phyloP scores from a whole-genome alignment of 2,113 vertebrate species.

The Monarcha castaneiventris region DNA sequence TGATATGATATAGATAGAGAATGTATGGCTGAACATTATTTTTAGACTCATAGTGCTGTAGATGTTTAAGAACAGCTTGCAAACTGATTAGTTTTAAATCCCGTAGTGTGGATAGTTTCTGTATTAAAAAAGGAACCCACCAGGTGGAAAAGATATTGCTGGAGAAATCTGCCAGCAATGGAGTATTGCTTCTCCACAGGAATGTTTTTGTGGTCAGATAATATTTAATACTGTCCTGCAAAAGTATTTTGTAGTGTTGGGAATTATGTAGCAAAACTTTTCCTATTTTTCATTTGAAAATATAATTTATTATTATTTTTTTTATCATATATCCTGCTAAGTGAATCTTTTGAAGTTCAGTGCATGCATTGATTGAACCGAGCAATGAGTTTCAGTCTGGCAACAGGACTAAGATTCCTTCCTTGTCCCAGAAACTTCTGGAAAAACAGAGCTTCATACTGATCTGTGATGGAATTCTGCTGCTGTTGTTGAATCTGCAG shows the following conservation, averaged over 20 bases:
- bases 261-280: background rate
- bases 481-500: background rate
- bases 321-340: background rate
- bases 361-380: constrained; percentile 20
- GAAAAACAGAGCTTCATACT: background rate
- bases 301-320: background rate
- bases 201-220: background rate
- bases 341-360: constrained; percentile 41
- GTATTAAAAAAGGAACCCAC: background rate
- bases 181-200: background rate
- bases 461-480: background rate
- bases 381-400: background rate
- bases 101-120: background rate
- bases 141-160: constrained; percentile 1
- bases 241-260: background rate
- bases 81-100: constrained; percentile 39
- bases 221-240: background rate
- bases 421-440: background rate
- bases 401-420: constrained; percentile 18
- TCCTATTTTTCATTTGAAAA: background rate
- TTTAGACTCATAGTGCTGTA: background rate
- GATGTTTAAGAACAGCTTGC: constrained; percentile 29
- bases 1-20: background rate
- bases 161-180: background rate
- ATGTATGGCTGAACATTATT: constrained; percentile 6